Evolutionary conservation across 2,797 vertebrate species (phyloP).

Genomic region (Enteromius treurensis): DNA sequence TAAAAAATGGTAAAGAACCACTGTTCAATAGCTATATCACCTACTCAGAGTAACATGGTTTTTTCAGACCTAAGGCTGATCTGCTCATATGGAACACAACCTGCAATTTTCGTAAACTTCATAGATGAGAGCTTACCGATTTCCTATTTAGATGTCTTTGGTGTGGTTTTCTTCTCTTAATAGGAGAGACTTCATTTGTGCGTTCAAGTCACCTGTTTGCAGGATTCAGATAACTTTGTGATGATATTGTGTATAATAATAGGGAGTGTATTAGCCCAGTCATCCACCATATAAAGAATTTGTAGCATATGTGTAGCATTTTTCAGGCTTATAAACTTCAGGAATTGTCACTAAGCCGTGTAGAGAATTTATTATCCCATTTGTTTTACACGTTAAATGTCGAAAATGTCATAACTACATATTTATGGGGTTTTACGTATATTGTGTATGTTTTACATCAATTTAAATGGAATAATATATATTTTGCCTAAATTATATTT

Average conservation of each 20-base stretch:
- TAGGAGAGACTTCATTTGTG: not conserved
- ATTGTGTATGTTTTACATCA: not conserved
- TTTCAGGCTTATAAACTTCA: not conserved
- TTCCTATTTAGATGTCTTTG: not conserved
- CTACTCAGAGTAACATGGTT: not conserved
- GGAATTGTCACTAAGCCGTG: not conserved
- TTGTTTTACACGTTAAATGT: not conserved
- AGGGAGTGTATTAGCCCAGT: not conserved
- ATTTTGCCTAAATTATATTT: not conserved
- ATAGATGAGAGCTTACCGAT: not conserved
- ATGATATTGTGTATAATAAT: not conserved
- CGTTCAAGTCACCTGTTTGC: not conserved
- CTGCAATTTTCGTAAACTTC: not conserved
- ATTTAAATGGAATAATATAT: not conserved
- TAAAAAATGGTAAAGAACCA: not conserved
- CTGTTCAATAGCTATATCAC: not conserved
- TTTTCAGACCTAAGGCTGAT: not conserved
- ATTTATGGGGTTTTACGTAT: slow-evolving; percentile 1
- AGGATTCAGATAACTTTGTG: not conserved
- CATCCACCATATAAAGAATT: not conserved
- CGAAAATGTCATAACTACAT: not conserved
- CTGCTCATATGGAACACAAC: not conserved
- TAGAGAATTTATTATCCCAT: not conserved
- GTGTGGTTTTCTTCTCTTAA: not conserved
- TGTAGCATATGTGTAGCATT: not conserved